A percentile compares a stretch with the other conserved stretches of the same genome.
Conservation (phyloP, 1,140 invertebrate genomes). For the Calephelis virginiensis region DNA sequence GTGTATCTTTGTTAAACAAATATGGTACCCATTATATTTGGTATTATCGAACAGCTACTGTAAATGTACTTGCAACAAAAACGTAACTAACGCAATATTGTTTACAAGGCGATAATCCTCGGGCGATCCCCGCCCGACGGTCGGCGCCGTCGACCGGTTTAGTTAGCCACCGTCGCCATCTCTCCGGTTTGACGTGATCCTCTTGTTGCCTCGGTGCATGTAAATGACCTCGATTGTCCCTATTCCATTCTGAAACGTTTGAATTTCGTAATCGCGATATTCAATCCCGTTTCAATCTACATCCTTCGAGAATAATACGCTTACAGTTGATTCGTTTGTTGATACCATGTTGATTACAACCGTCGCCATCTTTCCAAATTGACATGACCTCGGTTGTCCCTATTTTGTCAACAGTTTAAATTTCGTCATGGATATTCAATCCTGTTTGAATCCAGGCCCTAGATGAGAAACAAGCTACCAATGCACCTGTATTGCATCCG, state of each 20-base stretch:
- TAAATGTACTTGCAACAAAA: constrained; percentile 36
- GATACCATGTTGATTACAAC: constrained; percentile 54
- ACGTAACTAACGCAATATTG: constrained; percentile 67
- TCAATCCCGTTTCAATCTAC: not conserved
- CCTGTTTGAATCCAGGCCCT: not conserved
- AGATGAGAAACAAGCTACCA: no score
- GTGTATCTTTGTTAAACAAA: not conserved
- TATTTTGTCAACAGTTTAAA: no score
- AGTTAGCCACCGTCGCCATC: constrained; percentile 63
- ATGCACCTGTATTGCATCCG: no score
- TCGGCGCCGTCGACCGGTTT: constrained; percentile 73
- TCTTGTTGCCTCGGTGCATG: constrained; percentile 66
- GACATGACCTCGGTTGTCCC: no score
- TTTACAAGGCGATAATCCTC: constrained; percentile 72
- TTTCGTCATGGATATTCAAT: not conserved
- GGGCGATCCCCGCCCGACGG: constrained; percentile 53
- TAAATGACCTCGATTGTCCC: constrained; percentile 65
- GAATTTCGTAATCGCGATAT: constrained; percentile 10
- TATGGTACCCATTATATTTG: not conserved
- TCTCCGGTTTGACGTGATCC: constrained; percentile 72
- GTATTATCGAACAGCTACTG: constrained; percentile 7
- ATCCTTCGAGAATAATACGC: no score
- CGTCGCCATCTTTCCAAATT: constrained; percentile 30
- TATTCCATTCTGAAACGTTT: constrained; percentile 37
- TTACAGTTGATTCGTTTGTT: no score